Evolutionary conservation across 1,140 invertebrate genomes (phyloP), one percentile per base, ranked within the genome.

Genomic region (Drosophila pachea): DNA sequence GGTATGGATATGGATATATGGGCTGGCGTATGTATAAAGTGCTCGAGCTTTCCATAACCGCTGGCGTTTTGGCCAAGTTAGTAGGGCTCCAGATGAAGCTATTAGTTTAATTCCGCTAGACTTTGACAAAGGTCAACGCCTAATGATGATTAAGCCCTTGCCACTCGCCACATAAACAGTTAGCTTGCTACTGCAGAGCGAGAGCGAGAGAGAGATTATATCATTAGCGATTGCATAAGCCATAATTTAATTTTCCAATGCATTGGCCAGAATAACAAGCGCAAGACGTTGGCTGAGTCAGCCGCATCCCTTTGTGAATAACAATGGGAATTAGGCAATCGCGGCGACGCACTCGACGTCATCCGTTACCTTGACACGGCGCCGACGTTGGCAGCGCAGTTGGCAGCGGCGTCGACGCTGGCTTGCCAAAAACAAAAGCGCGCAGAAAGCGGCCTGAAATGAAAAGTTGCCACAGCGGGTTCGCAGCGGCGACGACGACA

Each of bases 201-300:
- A 42, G 40, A 47, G 14, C 48, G 49, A 32, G 52, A 60, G 50
- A n/a, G 22, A 16, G 38, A 72, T 86, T 84, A 86, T 81, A 76
- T 86, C 76, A 86, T 86, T 86, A 74, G 52, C 42, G 62, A 69
- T 86, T 86, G 74, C 81, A 86, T 86, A 86, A 84, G 60, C 73
- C 74, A 86, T 84, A 81, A 84, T 84, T 86, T 81, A 86, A 86
- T 86, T 86, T 81, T 86, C 74, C 77, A 81, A 81, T 86, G 81
- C 81, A 86, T 68, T 77, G 81, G 65, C 74, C 81, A 86, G 81
- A 86, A 86, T 86, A 86, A 86, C 64, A 75, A 86, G 73, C 76
- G 40, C 7, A 32, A 40, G 38, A 47, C 32, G 54, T 9, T 36
- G 48, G 71, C 50, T 86, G 81, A 86, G 62, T 86, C 81, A 86